Percentiles rank a stretch among this genome's conserved stretches.
Evolutionary conservation across 2,113 vertebrate genomes (phyloP).

Genomic region (Carollia perspicillata): DNA sequence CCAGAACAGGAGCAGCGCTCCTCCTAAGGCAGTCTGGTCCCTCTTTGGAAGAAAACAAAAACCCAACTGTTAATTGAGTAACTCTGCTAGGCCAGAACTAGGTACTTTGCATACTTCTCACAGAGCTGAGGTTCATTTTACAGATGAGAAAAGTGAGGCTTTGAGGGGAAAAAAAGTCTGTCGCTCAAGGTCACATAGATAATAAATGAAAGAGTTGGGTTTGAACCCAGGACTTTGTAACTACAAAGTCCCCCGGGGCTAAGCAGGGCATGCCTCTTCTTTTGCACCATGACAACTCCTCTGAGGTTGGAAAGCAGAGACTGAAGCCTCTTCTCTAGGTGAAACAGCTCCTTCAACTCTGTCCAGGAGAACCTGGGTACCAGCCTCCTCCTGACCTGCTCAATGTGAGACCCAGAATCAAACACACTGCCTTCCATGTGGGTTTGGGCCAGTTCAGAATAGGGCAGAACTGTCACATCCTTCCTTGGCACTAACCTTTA

Average conservation of each 20-base stretch:
- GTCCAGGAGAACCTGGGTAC: not conserved
- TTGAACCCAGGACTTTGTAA: conserved; percentile 7
- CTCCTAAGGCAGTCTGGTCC: not conserved
- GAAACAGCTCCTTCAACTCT: conserved; percentile 32
- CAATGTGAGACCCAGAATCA: not conserved
- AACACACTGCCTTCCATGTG: not conserved
- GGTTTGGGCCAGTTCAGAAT: not conserved
- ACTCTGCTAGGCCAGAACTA: not conserved
- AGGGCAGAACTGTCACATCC: not conserved
- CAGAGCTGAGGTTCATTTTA: not conserved
- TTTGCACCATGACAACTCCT: not conserved
- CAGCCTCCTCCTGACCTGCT: not conserved
- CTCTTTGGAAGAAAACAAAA: conserved; percentile 5
- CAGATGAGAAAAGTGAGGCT: conserved; percentile 40
- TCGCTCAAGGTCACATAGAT: conserved; percentile 28
- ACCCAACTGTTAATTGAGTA: not conserved
- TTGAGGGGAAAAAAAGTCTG: not conserved
- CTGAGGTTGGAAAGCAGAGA: not conserved
- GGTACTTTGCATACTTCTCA: not conserved
- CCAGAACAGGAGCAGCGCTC: not conserved
- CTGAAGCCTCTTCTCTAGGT: not conserved
- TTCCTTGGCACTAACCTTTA: not conserved
- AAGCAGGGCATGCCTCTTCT: not conserved
- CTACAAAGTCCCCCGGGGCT: not conserved
- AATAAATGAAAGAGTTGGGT: not conserved